Conservation (phyloP, 2,797 vertebrate genomes). For the Spheniscus humboldti region DNA sequence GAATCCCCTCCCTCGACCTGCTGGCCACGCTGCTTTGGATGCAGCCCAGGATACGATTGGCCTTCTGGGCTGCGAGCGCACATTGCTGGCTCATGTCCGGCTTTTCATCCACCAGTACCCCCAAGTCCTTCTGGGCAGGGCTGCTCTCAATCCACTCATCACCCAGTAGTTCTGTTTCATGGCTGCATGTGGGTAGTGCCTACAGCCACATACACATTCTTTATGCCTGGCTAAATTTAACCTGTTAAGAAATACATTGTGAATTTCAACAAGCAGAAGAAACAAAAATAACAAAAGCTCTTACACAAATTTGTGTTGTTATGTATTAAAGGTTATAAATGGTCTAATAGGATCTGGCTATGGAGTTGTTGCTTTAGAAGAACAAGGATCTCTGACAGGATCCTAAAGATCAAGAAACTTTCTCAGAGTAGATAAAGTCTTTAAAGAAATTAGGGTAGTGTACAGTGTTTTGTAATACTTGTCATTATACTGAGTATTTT, state of each 20-base stretch:
- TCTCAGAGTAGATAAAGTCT: background rate
- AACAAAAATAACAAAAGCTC: background rate
- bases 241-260: background rate
- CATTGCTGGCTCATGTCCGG: no score
- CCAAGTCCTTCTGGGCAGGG: no score
- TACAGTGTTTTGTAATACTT: background rate
- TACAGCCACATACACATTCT: background rate
- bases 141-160: no score
- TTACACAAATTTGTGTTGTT: background rate
- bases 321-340: background rate
- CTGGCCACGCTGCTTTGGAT: no score
- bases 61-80: no score
- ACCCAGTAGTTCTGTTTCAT: no score
- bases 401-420: background rate
- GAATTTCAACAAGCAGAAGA: background rate
- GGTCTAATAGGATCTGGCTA: background rate
- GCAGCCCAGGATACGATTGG: no score
- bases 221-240: background rate
- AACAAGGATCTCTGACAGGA: background rate
- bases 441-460: background rate
- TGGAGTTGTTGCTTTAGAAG: background rate
- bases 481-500: background rate
- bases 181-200: background rate
- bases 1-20: no score
- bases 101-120: no score